Evolutionary conservation across 1,140 invertebrate species (phyloP).

Genomic region (Branchinecta lynchi): DNA sequence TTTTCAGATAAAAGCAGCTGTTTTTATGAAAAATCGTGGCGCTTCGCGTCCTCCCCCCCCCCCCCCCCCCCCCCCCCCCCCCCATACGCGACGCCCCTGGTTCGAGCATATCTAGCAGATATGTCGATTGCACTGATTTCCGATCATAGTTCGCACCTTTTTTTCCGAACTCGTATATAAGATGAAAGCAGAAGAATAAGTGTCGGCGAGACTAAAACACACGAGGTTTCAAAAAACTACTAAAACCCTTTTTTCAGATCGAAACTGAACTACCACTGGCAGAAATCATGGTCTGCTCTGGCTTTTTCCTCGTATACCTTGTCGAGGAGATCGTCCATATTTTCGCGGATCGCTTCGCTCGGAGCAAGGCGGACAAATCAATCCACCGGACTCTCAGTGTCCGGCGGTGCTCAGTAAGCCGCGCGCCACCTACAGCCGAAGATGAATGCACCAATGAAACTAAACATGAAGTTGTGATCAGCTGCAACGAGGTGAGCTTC

Average conservation of each 20-base stretch:
- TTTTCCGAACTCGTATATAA: too few relatives aligned
- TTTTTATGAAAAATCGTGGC: too few relatives aligned
- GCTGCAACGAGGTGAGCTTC: neutral
- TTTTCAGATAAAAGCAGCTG: too few relatives aligned
- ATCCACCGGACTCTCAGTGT: slow-evolving; percentile 19
- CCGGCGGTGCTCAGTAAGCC: slow-evolving; percentile 18
- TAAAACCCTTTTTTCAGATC: slow-evolving; percentile 14
- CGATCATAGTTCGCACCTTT: too few relatives aligned
- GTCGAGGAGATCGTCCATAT: slow-evolving; percentile 58
- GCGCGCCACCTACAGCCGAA: slow-evolving; percentile 8
- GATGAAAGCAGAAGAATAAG: too few relatives aligned
- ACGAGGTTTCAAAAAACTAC: neutral
- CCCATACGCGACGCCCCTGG: too few relatives aligned
- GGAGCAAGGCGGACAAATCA: slow-evolving; percentile 15
- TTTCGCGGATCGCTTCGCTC: slow-evolving; percentile 24
- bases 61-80: too few relatives aligned
- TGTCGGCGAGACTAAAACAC: too few relatives aligned
- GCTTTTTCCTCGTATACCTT: slow-evolving; percentile 71
- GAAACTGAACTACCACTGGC: slow-evolving; percentile 43
- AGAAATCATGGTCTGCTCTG: slow-evolving; percentile 47
- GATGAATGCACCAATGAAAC: neutral
- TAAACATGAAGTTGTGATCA: slow-evolving; percentile 4
- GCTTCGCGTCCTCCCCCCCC: too few relatives aligned
- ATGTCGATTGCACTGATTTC: too few relatives aligned
- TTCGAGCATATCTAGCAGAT: too few relatives aligned